These are phyloP conservation scores for Megalopta genalis DNA, from an alignment of 1,140 invertebrate genomes.

Conservation along the genomic window DNA sequence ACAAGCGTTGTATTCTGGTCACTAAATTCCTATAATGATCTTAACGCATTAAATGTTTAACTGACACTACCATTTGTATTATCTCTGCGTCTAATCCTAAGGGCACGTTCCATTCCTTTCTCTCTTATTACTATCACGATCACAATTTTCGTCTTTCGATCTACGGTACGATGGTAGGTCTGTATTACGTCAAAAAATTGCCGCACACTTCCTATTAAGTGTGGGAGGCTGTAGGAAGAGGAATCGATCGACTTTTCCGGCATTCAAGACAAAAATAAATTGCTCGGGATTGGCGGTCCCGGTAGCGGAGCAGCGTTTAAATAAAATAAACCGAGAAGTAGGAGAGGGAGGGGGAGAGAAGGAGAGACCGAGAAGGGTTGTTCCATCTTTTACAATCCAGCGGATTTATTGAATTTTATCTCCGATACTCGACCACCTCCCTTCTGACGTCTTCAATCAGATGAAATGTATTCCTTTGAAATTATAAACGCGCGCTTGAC, in stretches of 20 bases:
- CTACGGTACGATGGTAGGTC: not conserved
- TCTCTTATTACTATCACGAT: not conserved
- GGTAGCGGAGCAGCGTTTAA: not conserved
- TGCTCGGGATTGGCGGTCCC: conserved; percentile 13
- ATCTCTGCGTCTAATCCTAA: not conserved
- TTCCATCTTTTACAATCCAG: conserved; percentile 20
- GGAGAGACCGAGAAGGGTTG: not conserved
- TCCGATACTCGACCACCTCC: conserved; percentile 16
- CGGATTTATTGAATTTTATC: conserved; percentile 36
- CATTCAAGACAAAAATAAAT: conserved; percentile 28
- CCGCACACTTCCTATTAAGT: not conserved
- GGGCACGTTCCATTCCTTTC: too few species aligned
- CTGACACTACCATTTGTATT: not conserved
- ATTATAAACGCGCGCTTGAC: conserved; percentile 38
- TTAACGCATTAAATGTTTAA: too few species aligned
- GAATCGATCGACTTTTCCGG: conserved; percentile 3
- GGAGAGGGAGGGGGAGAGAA: too few species aligned
- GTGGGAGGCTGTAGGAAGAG: not conserved
- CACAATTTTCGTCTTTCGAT: not conserved
- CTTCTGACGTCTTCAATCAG: not conserved
- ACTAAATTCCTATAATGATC: too few species aligned
- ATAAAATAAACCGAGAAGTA: conserved; percentile 18
- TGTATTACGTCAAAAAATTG: not conserved
- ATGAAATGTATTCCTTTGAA: conserved; percentile 48
- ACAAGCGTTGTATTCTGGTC: not conserved